These are phyloP conservation scores for Scaptomyza graminum DNA, from an alignment of 1,140 invertebrate genomes.

Conservation along the genomic window DNA sequence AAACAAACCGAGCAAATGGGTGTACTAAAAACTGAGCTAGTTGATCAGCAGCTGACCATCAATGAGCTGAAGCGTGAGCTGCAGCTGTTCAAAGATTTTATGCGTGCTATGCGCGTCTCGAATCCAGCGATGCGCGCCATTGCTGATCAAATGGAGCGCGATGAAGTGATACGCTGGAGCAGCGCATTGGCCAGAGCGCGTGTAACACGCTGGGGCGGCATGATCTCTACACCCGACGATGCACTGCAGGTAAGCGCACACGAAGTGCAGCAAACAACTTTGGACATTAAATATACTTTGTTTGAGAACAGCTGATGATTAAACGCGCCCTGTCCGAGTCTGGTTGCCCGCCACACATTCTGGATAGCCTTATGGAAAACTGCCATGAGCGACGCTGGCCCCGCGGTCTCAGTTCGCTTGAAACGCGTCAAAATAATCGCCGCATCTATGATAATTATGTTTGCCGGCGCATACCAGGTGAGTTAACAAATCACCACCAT, in stretches of 20 bases:
- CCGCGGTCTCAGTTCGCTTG: constrained; percentile 94
- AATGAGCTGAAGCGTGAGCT: constrained; percentile 95
- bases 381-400: constrained; percentile 98
- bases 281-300: background rate
- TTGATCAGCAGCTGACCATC: constrained; percentile 93
- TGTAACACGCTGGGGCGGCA: constrained; percentile 97
- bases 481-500: background rate
- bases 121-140: constrained; percentile 95
- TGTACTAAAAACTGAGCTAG: constrained; percentile 93
- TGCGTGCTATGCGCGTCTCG: constrained; percentile 94
- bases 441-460: constrained; percentile 95
- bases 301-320: constrained; percentile 90
- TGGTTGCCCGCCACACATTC: constrained; percentile 95
- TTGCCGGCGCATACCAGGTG: constrained; percentile 95
- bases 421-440: constrained; percentile 96
- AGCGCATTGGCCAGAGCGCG: constrained; percentile 92
- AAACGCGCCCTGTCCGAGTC: constrained; percentile 95
- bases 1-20: constrained; percentile 93
- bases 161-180: constrained; percentile 96
- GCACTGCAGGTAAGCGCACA: constrained; percentile 91
- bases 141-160: constrained; percentile 95
- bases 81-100: constrained; percentile 93
- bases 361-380: constrained; percentile 98
- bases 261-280: background rate
- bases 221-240: constrained; percentile 93